These are phyloP conservation scores for Cuniculus paca DNA, from an alignment of 2,797 vertebrate species.

Conservation along the genomic window DNA sequence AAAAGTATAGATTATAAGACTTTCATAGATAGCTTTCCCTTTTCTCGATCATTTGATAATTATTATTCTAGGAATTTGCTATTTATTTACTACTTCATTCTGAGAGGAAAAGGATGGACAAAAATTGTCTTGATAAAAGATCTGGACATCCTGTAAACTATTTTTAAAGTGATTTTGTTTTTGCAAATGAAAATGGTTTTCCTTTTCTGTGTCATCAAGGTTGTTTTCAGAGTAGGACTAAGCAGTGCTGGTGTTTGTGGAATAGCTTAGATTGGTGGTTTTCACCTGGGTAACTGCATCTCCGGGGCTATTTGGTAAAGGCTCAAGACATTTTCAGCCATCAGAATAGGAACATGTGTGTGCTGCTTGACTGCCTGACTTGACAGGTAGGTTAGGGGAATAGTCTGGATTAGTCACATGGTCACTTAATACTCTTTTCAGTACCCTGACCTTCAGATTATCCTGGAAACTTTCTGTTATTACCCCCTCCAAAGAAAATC, in stretches of 20 bases:
- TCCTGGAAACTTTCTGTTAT: background rate
- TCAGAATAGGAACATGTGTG: background rate
- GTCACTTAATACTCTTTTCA: background rate
- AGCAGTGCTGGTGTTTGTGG: background rate
- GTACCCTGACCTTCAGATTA: background rate
- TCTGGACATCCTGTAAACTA: background rate
- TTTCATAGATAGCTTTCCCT: background rate
- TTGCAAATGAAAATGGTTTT: constrained; percentile 20
- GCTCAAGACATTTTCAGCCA: background rate
- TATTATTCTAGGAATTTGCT: constrained; percentile 23
- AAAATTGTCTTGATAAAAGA: constrained; percentile 24
- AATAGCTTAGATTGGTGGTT: background rate
- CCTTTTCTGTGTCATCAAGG: background rate
- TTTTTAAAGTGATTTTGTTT: background rate
- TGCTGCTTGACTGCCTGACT: background rate
- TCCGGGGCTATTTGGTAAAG: background rate
- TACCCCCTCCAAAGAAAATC: background rate
- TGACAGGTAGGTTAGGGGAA: background rate
- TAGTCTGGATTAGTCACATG: background rate
- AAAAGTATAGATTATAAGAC: background rate
- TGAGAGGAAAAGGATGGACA: background rate
- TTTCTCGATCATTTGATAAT: background rate
- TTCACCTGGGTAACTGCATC: background rate
- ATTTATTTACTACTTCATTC: constrained; percentile 3
- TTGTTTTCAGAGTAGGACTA: background rate